Evolutionary conservation across 2,888 invertebrate genomes (phyloP).

Genomic region (Microchrysa polita): DNA sequence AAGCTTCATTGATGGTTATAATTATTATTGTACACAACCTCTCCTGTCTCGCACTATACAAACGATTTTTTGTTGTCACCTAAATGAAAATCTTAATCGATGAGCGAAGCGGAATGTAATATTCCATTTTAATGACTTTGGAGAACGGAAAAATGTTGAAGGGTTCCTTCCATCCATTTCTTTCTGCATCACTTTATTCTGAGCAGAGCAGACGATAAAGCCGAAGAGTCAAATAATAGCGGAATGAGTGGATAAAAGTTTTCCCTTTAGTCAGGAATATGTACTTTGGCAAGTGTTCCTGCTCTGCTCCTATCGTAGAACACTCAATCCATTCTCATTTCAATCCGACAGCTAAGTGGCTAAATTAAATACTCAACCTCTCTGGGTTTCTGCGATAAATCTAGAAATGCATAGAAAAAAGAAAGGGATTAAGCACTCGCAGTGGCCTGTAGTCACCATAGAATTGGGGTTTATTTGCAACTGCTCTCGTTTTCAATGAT

Average conservation of each 20-base stretch:
- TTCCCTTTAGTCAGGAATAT: not conserved
- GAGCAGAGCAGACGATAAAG: constrained; percentile 3
- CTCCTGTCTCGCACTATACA: too few species aligned
- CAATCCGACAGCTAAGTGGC: constrained; percentile 21
- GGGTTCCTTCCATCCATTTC: not conserved
- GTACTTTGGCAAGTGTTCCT: not conserved
- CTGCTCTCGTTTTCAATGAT: too few species aligned
- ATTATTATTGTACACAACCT: constrained; percentile 27
- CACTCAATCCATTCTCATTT: not conserved
- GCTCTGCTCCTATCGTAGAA: not conserved
- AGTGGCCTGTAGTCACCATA: not conserved
- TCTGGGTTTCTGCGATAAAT: not conserved
- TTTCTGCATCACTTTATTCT: not conserved
- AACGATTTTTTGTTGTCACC: not conserved
- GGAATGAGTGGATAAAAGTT: not conserved
- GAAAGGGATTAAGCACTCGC: not conserved
- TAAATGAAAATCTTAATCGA: constrained; percentile 13
- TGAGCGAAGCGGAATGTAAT: constrained; percentile 19
- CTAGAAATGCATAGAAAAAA: not conserved
- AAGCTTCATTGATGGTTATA: constrained; percentile 38
- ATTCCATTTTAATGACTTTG: constrained; percentile 22
- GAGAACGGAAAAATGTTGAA: not conserved
- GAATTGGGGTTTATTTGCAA: too few species aligned
- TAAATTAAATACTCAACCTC: constrained; percentile 34
- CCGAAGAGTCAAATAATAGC: constrained; percentile 15